phyloP scores from a whole-genome alignment of 1,140 invertebrate genomes.

The Orius laevigatus region DNA sequence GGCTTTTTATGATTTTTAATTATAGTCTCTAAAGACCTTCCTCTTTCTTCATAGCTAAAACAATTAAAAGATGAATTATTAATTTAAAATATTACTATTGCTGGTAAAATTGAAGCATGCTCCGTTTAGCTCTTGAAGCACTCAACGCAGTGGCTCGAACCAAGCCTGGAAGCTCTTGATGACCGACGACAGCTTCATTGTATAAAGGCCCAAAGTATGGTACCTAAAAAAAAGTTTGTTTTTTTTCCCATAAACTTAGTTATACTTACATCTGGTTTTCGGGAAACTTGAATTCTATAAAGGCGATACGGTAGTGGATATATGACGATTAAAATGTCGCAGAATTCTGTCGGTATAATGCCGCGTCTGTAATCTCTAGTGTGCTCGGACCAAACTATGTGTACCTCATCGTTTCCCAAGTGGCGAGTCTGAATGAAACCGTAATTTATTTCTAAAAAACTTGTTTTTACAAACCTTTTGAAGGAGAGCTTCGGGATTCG shows the following conservation, averaged over 20 bases:
- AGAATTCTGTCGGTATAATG: conserved; percentile 97
- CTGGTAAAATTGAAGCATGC: conserved; percentile 74
- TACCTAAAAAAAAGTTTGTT: conserved; percentile 37
- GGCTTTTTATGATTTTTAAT: conserved; percentile 73
- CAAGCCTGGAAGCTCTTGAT: conserved; percentile 65
- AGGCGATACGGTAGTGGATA: conserved; percentile 77
- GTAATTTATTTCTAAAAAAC: background rate
- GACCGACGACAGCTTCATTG: conserved; percentile 81
- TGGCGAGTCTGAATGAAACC: conserved; percentile 58
- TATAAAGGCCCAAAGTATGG: conserved; percentile 93
- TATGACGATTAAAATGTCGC: conserved; percentile 94
- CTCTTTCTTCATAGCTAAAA: conserved; percentile 76
- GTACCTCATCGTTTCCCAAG: conserved; percentile 96
- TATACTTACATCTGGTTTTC: conserved; percentile 57
- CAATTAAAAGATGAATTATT: background rate
- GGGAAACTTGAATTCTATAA: conserved; percentile 27
- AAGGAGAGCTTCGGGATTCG: conserved; percentile 61
- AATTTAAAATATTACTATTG: conserved; percentile 47
- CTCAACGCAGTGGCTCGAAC: conserved; percentile 83
- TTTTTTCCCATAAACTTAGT: conserved; percentile 2
- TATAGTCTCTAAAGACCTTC: conserved; percentile 72
- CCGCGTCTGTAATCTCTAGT: conserved; percentile 85
- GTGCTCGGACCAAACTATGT: conserved; percentile 99
- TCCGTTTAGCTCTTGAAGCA: conserved; percentile 78
- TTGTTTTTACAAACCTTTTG: conserved; percentile 54